Percentiles rank a stretch among this genome's conserved stretches.
Evolutionary conservation across 2,888 invertebrate genomes (phyloP).

Genomic region (Cenopis cana): DNA sequence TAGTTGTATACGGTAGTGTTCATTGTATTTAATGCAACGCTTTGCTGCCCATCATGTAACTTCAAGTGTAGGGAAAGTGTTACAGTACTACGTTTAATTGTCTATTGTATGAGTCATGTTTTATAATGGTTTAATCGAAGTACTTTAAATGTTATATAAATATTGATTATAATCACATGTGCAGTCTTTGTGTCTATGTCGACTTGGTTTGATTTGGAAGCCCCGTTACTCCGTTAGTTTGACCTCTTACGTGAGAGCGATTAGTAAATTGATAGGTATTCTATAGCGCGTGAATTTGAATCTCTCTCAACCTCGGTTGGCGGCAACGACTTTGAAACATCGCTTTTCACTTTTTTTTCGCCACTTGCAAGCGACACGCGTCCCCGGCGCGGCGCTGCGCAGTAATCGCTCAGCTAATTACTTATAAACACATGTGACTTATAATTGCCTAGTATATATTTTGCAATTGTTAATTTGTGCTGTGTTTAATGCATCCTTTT

Average conservation of each 20-base stretch:
- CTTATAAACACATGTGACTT: slow-evolving; percentile 60
- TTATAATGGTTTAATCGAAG: slow-evolving; percentile 40
- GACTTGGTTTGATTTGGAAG: slow-evolving; percentile 16
- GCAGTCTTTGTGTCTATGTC: slow-evolving; percentile 29
- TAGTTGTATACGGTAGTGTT: slow-evolving; percentile 49
- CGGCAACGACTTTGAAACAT: slow-evolving; percentile 64
- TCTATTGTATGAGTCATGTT: slow-evolving; percentile 38
- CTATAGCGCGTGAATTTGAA: slow-evolving; percentile 67
- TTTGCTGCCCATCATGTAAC: slow-evolving; percentile 72
- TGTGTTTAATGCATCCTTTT: slow-evolving; percentile 73
- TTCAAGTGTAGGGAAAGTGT: slow-evolving; percentile 67
- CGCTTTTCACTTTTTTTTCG: slow-evolving; percentile 83
- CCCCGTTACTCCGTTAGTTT: slow-evolving; percentile 26
- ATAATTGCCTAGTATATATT: slow-evolving; percentile 48
- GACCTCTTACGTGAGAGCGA: slow-evolving; percentile 41
- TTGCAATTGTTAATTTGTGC: slow-evolving; percentile 57
- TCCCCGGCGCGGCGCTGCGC: slow-evolving; percentile 56
- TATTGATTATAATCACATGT: slow-evolving; percentile 37
- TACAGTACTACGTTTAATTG: slow-evolving; percentile 57
- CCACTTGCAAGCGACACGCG: slow-evolving; percentile 72
- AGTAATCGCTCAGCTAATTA: slow-evolving; percentile 64
- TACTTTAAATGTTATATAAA: slow-evolving; percentile 40
- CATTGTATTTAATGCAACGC: slow-evolving; percentile 61
- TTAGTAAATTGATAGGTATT: slow-evolving; percentile 59
- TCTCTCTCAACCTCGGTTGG: slow-evolving; percentile 70